Base-by-base conservation (phyloP, 92 coral and sea anemone species). In the Hydrozoanthus gracilis region DNA sequence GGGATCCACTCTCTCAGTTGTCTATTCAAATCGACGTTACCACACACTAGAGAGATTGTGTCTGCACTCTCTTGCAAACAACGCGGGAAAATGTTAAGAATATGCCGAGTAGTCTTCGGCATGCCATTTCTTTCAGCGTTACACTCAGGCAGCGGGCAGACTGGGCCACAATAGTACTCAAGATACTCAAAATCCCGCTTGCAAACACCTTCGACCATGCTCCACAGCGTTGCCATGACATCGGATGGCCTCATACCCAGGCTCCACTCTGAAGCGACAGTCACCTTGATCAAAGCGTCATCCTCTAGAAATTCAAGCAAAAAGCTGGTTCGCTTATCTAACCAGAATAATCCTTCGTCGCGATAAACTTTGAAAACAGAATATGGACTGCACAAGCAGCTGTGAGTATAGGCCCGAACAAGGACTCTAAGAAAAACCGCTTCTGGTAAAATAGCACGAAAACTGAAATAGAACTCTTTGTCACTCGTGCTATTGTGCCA, bases 171-270 rank as follows among this genome's bases (percentile, higher is more conserved):
- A 54, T 73, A 35, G 47, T 73, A 73, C 77, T 13, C 77, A 16
- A 73, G 56, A 10, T 73, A 47, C 8, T 73, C 27, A 35, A 73
- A 73, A 49, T 73, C 77, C 52, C 77, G 77, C 17, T 20, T 73
- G 4, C 77, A 73, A 16, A 73, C 18, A 14, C 77, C 77, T 16
- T 9, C 18, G 4, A 73, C 55, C 77, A 73, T 73, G 55, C 77
- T 73, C 77, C 77, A 73, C 20, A 73, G 55, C 8, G 77, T 73
- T 73, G 77, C 77, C 77, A 73, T 73, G 77, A 73, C 77, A 11
- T 73, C 56, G 5, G 77, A 73, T 12, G 77, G 77, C 47, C 51
- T 47, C 77, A 73, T 73, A 73, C 16, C 77, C 12, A 47, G 77
- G 39, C 39, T 44, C 77, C 77, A 73, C 10, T 47, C 11, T 11